A percentile compares a stretch with the other conserved stretches of the same genome.
These are phyloP conservation scores for Grus americana DNA, from an alignment of 2,113 vertebrate genomes.

Conservation along the genomic window DNA sequence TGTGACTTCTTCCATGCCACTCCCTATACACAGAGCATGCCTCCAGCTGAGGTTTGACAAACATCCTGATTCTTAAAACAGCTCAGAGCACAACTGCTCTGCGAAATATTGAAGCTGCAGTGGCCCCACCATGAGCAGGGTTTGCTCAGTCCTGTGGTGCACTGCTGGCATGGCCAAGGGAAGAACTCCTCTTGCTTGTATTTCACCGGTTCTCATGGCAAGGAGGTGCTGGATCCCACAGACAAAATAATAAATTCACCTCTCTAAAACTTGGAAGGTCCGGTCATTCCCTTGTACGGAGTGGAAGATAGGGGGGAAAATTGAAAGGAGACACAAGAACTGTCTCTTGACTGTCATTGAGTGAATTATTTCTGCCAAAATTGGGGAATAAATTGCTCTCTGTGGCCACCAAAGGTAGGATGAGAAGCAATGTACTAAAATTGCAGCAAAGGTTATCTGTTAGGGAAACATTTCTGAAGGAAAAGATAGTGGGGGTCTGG, in stretches of 20 bases:
- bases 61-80: background rate
- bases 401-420: background rate
- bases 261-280: background rate
- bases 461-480: background rate
- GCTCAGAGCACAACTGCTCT: background rate
- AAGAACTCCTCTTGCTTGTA: rapidly evolving
- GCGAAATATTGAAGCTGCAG: background rate
- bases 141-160: background rate
- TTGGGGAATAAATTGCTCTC: background rate
- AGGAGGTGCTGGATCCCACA: background rate
- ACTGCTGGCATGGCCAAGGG: background rate
- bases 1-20: background rate
- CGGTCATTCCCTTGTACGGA: background rate
- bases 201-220: background rate
- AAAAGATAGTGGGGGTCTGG: background rate
- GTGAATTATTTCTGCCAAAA: background rate
- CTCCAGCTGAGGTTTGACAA: background rate
- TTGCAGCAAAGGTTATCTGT: background rate
- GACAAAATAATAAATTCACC: background rate
- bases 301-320: background rate
- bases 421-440: background rate
- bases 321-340: background rate
- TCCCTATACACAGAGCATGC: background rate
- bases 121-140: background rate
- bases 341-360: background rate